Conservation (phyloP, 2,113 vertebrate species). For the Megaptera novaeangliae region DNA sequence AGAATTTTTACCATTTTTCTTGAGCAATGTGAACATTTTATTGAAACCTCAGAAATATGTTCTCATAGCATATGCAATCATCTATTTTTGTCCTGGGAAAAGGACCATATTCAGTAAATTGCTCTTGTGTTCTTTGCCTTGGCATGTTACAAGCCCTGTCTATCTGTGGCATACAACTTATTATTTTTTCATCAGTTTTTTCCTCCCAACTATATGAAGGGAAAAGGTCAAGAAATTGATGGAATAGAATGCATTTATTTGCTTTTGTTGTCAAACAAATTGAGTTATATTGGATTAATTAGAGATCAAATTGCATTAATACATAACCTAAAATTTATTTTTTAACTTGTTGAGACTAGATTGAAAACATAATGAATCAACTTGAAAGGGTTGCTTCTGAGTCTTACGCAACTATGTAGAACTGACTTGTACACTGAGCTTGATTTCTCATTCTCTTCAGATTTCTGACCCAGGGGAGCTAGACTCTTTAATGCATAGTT, state of each 20-base stretch:
- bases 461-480: constrained; percentile 16
- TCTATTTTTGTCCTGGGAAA: not conserved
- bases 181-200: not conserved
- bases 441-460: constrained; percentile 10
- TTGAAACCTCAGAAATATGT: not conserved
- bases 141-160: not conserved
- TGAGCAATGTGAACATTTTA: not conserved
- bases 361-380: not conserved
- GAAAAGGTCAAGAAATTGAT: not conserved
- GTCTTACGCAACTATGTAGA: not conserved
- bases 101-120: not conserved
- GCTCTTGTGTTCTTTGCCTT: not conserved
- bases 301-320: not conserved
- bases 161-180: not conserved
- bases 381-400: not conserved
- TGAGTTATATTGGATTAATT: not conserved
- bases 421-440: not conserved
- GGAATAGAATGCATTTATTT: not conserved
- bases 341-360: not conserved
- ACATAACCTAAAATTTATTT: not conserved
- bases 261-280: not conserved
- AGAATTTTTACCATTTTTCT: not conserved
- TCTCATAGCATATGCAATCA: not conserved
- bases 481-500: constrained; percentile 13
- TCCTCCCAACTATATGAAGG: not conserved